phyloP scores from a whole-genome alignment of 2,113 vertebrate species.

The Glaucidium brasilianum region DNA sequence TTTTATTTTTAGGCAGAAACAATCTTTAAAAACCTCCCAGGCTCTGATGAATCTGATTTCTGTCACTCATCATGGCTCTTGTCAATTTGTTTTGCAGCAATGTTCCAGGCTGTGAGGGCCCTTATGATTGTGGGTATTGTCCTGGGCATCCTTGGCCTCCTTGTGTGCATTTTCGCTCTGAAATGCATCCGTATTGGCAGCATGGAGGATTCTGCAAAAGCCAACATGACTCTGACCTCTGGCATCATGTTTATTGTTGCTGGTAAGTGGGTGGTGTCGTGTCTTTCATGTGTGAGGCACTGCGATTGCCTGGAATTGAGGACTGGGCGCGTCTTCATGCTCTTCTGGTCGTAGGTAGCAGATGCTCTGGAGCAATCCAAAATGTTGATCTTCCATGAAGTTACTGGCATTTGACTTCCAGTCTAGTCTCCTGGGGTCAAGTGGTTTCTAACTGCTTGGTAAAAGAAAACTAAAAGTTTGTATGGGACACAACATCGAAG shows the following conservation, averaged over 20 bases:
- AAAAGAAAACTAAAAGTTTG: not conserved
- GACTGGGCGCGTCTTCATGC: not conserved
- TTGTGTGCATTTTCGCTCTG: constrained; percentile 84
- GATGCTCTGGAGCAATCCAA: not conserved
- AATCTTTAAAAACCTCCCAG: not conserved
- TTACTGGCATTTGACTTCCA: not conserved
- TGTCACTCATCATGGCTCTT: accelerated
- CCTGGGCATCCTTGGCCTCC: constrained; percentile 78
- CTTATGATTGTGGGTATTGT: constrained; percentile 89
- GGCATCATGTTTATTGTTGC: constrained; percentile 86
- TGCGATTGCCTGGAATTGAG: not conserved
- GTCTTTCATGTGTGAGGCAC: not conserved
- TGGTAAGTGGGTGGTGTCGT: constrained; percentile 53
- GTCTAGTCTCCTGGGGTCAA: not conserved
- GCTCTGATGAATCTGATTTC: not conserved
- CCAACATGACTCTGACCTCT: constrained; percentile 87
- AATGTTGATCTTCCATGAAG: not conserved
- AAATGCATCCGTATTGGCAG: constrained; percentile 88
- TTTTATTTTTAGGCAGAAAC: not conserved
- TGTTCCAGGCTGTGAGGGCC: constrained; percentile 87
- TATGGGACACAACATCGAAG: not conserved
- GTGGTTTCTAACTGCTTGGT: not conserved
- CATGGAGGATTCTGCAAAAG: constrained; percentile 88
- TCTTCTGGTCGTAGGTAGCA: not conserved
- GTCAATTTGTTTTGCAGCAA: constrained; percentile 67